Conservation (phyloP, 2,113 vertebrate species). For the Misgurnus anguillicaudatus region DNA sequence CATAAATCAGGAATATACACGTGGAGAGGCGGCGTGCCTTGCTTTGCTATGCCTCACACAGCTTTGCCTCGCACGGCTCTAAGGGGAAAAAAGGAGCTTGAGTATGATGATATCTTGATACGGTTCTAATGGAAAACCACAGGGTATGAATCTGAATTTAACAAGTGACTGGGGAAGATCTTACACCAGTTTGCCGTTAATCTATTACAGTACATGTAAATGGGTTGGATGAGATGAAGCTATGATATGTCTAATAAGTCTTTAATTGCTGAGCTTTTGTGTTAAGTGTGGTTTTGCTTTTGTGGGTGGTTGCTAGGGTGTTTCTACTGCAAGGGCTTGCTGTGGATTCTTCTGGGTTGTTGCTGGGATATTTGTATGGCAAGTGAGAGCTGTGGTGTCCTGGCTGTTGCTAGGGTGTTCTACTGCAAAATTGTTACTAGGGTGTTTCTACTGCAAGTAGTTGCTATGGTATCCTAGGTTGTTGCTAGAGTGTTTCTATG, state of each 20-base stretch:
- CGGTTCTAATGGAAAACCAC: conserved; percentile 53
- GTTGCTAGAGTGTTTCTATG: no score
- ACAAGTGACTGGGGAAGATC: conserved; percentile 40
- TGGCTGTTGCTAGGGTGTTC: no score
- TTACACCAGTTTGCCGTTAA: conserved; percentile 1
- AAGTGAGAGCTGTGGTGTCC: no score
- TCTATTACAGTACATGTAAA: conserved; percentile 4
- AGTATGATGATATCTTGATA: conserved; percentile 60
- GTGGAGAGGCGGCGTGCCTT: not conserved
- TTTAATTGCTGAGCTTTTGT: not conserved
- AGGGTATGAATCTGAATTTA: conserved; percentile 54
- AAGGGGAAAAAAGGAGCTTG: conserved; percentile 43
- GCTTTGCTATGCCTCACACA: conserved; percentile 24
- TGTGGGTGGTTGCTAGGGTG: not conserved
- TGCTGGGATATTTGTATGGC: no score
- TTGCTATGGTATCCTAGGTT: no score
- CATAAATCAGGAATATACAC: conserved; percentile 46
- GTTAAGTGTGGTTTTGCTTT: no score
- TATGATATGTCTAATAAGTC: not conserved
- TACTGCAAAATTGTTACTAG: no score
- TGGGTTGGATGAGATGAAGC: not conserved
- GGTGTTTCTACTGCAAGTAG: no score
- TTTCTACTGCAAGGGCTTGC: no score
- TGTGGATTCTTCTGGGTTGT: no score
- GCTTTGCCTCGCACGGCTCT: not conserved